These are phyloP conservation scores for Phylloscopus trochiloides DNA, from an alignment of 2,113 vertebrate genomes.

Conservation along the genomic window DNA sequence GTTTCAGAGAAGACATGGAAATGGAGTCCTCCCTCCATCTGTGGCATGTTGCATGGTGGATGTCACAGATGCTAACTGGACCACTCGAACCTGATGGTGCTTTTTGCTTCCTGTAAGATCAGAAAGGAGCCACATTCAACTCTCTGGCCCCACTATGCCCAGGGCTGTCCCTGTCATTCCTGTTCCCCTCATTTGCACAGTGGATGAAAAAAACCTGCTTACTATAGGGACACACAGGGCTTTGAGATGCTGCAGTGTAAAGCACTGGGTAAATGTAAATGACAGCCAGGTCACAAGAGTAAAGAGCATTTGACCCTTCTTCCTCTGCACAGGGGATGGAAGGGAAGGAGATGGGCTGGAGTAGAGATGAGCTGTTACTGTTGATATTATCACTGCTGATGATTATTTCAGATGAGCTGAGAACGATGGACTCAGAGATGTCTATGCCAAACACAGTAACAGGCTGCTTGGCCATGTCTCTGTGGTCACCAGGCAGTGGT, in stretches of 20 bases:
- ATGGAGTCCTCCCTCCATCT: background rate
- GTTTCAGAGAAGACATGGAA: background rate
- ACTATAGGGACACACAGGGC: background rate
- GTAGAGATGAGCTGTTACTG: background rate
- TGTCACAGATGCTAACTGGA: background rate
- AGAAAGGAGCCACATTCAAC: background rate
- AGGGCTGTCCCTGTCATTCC: background rate
- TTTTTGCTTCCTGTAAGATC: background rate
- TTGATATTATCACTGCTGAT: background rate
- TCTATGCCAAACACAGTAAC: background rate
- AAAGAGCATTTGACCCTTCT: background rate
- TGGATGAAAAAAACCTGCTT: background rate
- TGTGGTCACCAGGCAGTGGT: background rate
- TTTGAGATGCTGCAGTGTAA: background rate
- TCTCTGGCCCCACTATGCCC: background rate
- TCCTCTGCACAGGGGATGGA: background rate
- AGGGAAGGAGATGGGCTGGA: background rate
- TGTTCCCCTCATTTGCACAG: background rate
- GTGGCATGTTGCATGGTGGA: accelerated
- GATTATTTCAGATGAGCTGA: background rate
- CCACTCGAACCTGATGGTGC: accelerated
- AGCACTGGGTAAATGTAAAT: background rate
- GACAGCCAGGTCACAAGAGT: background rate
- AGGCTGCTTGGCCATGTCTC: background rate
- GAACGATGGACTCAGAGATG: background rate